A percentile compares a stretch with the other conserved stretches of the same genome.
Evolutionary conservation across 2,888 invertebrate species (phyloP).

Genomic region (Anthoptus insignis): DNA sequence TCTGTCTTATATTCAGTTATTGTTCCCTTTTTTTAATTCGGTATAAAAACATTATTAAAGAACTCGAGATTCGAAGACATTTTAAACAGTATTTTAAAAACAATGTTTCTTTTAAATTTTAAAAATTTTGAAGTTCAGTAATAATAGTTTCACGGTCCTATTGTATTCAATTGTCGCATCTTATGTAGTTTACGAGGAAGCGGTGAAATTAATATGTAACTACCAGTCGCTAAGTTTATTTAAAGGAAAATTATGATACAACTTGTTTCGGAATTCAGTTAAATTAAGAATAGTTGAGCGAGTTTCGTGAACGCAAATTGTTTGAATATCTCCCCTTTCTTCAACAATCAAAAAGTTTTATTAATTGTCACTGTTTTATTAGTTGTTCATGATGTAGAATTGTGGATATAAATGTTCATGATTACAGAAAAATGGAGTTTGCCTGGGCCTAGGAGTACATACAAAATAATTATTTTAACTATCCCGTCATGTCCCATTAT

Average conservation of each 20-base stretch:
- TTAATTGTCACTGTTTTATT: too few species aligned
- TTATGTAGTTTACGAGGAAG: slow-evolving; percentile 13
- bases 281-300: neutral
- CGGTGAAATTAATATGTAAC: slow-evolving; percentile 28
- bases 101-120: slow-evolving; percentile 23
- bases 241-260: slow-evolving; percentile 10
- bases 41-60: neutral
- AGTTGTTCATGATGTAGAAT: too few species aligned
- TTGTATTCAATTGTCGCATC: slow-evolving; percentile 26
- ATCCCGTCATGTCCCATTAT: too few species aligned
- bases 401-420: too few species aligned
- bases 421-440: too few species aligned
- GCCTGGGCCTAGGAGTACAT: too few species aligned
- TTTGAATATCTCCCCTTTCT: neutral
- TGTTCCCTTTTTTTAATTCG: too few species aligned
- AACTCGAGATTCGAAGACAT: neutral
- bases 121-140: slow-evolving; percentile 9
- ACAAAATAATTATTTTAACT: too few species aligned
- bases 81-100: neutral
- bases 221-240: neutral
- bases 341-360: too few species aligned
- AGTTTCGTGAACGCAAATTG: neutral
- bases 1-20: too few species aligned
- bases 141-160: slow-evolving; percentile 20
- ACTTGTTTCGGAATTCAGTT: neutral